Base-by-base conservation (phyloP, 2,888 invertebrate species). In the Ashinkailepas kermadecensis region DNA sequence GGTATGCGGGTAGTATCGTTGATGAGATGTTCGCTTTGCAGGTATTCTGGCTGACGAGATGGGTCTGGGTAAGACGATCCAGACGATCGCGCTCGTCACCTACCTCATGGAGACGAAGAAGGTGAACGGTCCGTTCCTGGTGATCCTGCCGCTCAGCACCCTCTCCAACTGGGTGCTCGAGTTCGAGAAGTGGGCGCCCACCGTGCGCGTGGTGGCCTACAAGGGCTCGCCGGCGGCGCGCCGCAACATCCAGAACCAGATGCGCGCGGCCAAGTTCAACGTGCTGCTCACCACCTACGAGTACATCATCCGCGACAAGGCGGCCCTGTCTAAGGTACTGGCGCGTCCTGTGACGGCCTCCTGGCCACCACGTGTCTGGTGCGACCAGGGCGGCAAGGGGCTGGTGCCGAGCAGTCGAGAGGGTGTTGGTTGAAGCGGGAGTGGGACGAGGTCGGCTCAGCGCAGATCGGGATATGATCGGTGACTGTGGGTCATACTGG, bases 131-230 rank as follows among this genome's bases (percentile, higher is more conserved):
- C 99, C 99, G 0, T 99, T 93, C 89, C 91, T 99, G 82, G 96
- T 99, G 86, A 99, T 99, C 87, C 99, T 99, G 21, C 99, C 99
- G 0, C 91, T 99, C 82, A 93, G 92, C 84, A 99, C 99, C 0
- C 88, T 99, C 82, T 99, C 99, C 0, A 99, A 99, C 91, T 99
- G 99, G 99, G 94, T 96, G 85, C 89, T 99, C 84, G 99, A 99
- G 89, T 99, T 99, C 88, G 97, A 98, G 88, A 97, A 98, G 88
- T 99, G 99, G 99, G 96, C 98, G 1, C 99, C 99, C 2, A 92
- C 95, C 9, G 96, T 99, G 6, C 89, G 88, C 81, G 88, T 88
- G 83, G 86, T 90, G 78, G 85, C 88, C 11, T 85, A 85, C 82
- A 85, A 85, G 88, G 99, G 99, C 65, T 97, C 97, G 58, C 99